These are phyloP conservation scores for Tetragnatha versicolor DNA, from an alignment of 1,140 invertebrate species.

Conservation along the genomic window DNA sequence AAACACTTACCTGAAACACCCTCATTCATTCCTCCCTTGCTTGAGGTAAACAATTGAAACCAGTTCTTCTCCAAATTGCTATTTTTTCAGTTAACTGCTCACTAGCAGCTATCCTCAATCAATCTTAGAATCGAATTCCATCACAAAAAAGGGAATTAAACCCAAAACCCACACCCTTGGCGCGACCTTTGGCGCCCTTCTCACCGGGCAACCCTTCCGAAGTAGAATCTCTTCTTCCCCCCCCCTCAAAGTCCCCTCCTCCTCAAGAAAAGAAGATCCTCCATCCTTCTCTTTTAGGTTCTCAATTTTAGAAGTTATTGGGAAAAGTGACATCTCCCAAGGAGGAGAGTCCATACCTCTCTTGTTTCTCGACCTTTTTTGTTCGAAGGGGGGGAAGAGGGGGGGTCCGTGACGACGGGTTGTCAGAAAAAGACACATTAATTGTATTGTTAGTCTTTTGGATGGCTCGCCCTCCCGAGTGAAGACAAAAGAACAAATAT, in stretches of 20 bases:
- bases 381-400: background rate
- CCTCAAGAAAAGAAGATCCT: background rate
- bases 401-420: conserved; percentile 36
- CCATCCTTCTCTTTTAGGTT: conserved; percentile 38
- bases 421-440: conserved; percentile 55
- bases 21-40: too few species aligned
- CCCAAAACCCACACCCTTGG: too few species aligned
- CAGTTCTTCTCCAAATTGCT: too few species aligned
- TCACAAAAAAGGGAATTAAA: too few species aligned
- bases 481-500: conserved; percentile 54
- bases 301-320: conserved; percentile 56
- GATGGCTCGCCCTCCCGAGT: conserved; percentile 44
- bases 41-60: too few species aligned
- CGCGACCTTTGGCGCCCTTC: conserved; percentile 1
- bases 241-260: background rate
- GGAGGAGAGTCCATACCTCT: conserved; percentile 42
- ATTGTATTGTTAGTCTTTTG: conserved; percentile 55
- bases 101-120: too few species aligned
- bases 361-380: background rate
- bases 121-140: too few species aligned
- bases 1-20: too few species aligned
- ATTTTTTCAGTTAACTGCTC: too few species aligned
- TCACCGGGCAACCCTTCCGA: conserved; percentile 38
- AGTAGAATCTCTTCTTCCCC: conserved; percentile 16
- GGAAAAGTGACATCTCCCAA: conserved; percentile 53